These are phyloP conservation scores for Thecocarcelia acutangulata DNA, from an alignment of 2,888 invertebrate species.

Conservation along the genomic window DNA sequence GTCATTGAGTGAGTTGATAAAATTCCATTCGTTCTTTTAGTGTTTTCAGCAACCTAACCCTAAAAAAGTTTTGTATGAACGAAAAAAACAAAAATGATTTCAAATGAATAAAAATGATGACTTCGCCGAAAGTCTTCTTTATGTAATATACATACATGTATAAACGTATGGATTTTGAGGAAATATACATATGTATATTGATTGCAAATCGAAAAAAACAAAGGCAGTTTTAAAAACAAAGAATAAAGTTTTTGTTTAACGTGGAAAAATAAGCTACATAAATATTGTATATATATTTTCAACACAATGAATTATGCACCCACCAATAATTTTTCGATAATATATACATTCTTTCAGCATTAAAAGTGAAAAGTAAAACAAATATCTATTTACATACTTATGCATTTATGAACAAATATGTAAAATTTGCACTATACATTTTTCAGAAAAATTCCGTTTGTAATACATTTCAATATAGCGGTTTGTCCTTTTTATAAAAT, in stretches of 20 bases:
- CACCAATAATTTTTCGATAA: too few relatives aligned
- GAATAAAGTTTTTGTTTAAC: slow-evolving; percentile 40
- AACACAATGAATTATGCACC: slow-evolving; percentile 4
- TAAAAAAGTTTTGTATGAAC: slow-evolving; percentile 35
- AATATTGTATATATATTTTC: background rate
- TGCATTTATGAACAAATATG: too few relatives aligned
- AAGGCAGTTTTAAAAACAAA: slow-evolving; percentile 62
- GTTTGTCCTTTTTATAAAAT: too few relatives aligned
- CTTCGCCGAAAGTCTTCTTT: slow-evolving; percentile 18
- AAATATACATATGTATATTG: slow-evolving; percentile 19
- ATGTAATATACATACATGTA: background rate
- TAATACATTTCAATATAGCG: too few relatives aligned
- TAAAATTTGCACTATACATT: too few relatives aligned
- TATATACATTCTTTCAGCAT: too few relatives aligned
- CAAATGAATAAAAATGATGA: slow-evolving; percentile 31
- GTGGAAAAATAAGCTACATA: slow-evolving; percentile 7
- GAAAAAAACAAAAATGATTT: slow-evolving; percentile 28
- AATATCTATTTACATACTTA: too few relatives aligned
- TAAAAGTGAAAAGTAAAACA: too few relatives aligned
- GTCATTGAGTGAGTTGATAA: background rate
- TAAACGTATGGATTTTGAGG: background rate
- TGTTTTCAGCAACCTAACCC: slow-evolving; percentile 52
- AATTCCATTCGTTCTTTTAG: slow-evolving; percentile 9
- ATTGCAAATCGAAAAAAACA: slow-evolving; percentile 32
- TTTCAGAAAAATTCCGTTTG: too few relatives aligned